Evolutionary conservation across 2,888 invertebrate species (phyloP), one percentile per base, ranked within the genome.

Genomic region (Nemotelus pantherinus): DNA sequence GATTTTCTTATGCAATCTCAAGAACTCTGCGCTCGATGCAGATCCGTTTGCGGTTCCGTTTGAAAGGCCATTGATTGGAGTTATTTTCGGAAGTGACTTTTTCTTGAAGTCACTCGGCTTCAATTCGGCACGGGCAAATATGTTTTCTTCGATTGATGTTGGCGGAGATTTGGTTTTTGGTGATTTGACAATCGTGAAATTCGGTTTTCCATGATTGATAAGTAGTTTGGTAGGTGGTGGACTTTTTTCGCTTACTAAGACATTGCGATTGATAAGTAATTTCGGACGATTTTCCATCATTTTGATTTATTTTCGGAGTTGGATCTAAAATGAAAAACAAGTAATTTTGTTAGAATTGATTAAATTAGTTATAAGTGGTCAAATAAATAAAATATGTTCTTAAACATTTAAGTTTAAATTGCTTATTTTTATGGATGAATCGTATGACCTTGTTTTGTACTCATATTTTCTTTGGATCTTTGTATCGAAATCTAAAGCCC

Each of bases 191-290:
- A 87, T 87, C 78, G 86, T 87, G 68, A 86, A 87, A 82, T 87
- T 87, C 39, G 87, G 87, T 79, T 86, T 87, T 78, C 87, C 87
- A 79, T 87, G 87, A 80, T 80, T 86, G 53, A 87, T 83, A 82
- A 87, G 78, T 53, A 87, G 82, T 81, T 87, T 87, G 7, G 85
- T 82, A 41, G 86, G 82, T 50, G 86, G 86, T 57, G 86, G 85
- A 70, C 60, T 70, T 48, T 65, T 76, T 45, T 74, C 74, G 41
- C 48, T 48, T 5, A 64, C 3, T 3, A 60, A 10, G 50, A 65
- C 53, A n/a, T 44, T 53, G 6, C 76, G 65, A 44, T 64, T 64
- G 44, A 76, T 76, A 5, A 53, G 10, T 43, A 65, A n/a, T 44
- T 64, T 76, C 10, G 74, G 74, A 2, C 45, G 43, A 6, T 47